Percentiles rank a stretch among this genome's conserved stretches.
Conservation (phyloP, 1,140 invertebrate species). For the Protaetia brevitarsis region DNA sequence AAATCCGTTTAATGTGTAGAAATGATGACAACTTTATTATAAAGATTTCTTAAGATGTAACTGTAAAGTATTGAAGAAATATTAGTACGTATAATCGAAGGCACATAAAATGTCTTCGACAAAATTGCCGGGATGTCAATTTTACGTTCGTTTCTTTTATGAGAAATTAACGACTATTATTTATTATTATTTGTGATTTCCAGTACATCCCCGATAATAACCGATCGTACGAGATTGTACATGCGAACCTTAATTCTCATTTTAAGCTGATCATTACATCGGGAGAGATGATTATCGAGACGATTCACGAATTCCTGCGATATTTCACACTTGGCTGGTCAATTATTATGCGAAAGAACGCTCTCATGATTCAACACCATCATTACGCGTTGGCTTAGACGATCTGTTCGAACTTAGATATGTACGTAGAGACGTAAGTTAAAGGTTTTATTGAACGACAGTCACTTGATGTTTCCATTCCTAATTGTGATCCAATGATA, state of each 20-base stretch:
- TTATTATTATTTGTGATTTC: not conserved
- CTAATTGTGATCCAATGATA: not conserved
- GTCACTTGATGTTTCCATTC: conserved; percentile 6
- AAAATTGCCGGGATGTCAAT: not conserved
- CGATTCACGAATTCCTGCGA: conserved; percentile 15
- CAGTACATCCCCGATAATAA: not conserved
- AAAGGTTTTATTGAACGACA: not conserved
- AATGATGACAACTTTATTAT: too few species aligned
- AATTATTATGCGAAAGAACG: conserved; percentile 8
- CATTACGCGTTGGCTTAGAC: conserved; percentile 5
- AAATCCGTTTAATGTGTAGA: too few species aligned
- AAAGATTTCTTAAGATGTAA: too few species aligned
- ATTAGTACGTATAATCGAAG: too few species aligned
- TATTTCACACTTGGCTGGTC: conserved; percentile 12
- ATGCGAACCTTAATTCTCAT: not conserved
- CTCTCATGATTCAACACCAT: conserved; percentile 5
- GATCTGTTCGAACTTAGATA: not conserved
- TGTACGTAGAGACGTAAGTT: not conserved
- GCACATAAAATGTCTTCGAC: too few species aligned
- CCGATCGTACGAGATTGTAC: not conserved
- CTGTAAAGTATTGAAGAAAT: too few species aligned
- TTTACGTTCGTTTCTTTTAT: not conserved
- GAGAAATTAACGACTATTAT: conserved; percentile 1
- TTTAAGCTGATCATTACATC: not conserved
- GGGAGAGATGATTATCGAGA: conserved; percentile 5